Evolutionary conservation across 2,113 vertebrate genomes (phyloP), one percentile per base, ranked within the genome.

Genomic region (Hydrochoerus hydrochaeris): DNA sequence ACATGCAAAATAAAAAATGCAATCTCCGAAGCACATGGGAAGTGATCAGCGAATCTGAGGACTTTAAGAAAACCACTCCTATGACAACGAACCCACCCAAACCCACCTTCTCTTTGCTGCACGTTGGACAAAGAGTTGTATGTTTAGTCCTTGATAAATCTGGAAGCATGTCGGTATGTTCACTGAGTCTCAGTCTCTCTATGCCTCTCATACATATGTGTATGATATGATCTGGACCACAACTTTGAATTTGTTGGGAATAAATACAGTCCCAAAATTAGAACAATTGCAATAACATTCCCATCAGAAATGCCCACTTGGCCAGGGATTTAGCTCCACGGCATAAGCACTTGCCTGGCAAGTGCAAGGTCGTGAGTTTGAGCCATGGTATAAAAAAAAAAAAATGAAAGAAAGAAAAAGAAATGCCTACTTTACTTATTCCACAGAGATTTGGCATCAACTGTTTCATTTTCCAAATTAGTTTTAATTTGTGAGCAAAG

Each of bases 121-220:
- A 98, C 62, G 92, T 87, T 1, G 86, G 71, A 85, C 69, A 93
- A n/a, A 98, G 98, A 86, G 95, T 98, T 22, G 90, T 99, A 88
- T 98, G 98, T 38, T 96, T 99, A 30, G 96, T 98, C 26, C 98
- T 99, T 0, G 98, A 99, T 97, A 97, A 98, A 65, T 99, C 98
- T 80, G 96, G 96, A 90, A 99, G 98, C 91, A 98, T 99, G 97
- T 0, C 0, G 78, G 98, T 98, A 98, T 5, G 96, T 88, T 71
- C 60, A 49, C 38, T 2, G 30, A 35, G n/a, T 28, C 91, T 60
- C n/a, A 7, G 22, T 90, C 73, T 91, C 9, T 81, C 32, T n/a
- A 35, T 11, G 26, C 11, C 73, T 2, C 46, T 57, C 24, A 71
- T 17, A 63, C 20, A 44, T 24, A 38, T 58, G 26, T 19, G 11